These are phyloP conservation scores for Calliopsis andreniformis DNA, from an alignment of 1,140 invertebrate genomes.

Conservation along the genomic window DNA sequence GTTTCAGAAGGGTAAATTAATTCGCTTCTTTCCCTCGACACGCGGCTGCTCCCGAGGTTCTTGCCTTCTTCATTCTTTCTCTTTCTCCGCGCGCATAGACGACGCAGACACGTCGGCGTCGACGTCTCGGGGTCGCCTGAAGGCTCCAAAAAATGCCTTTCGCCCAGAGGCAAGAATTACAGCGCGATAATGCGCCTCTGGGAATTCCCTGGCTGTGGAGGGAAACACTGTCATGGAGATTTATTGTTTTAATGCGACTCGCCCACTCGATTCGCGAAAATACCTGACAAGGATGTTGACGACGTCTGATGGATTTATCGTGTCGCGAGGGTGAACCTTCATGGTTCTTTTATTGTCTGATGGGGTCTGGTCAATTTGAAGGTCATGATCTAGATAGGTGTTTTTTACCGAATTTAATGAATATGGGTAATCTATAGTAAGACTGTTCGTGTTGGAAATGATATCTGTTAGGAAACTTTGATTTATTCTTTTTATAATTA, in stretches of 20 bases:
- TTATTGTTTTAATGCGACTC: constrained; percentile 30
- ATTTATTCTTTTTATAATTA: too few species aligned
- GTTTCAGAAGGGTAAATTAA: constrained; percentile 64
- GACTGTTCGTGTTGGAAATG: too few species aligned
- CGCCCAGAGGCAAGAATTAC: neutral
- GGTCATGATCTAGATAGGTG: neutral
- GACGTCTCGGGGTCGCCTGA: constrained; percentile 14
- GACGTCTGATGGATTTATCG: constrained; percentile 5
- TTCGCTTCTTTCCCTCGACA: constrained; percentile 53
- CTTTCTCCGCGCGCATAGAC: neutral
- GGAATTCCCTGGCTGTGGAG: neutral
- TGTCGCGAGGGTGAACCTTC: too few species aligned
- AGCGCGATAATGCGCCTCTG: constrained; percentile 17
- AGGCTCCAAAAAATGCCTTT: constrained; percentile 7
- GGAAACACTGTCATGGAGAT: constrained; percentile 2
- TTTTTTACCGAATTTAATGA: neutral
- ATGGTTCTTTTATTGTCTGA: neutral
- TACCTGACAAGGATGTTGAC: constrained; percentile 12
- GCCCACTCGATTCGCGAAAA: neutral
- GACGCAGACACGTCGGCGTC: constrained; percentile 28
- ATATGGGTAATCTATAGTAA: too few species aligned
- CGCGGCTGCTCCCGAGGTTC: neutral
- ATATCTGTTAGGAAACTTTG: too few species aligned
- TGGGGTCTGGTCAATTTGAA: too few species aligned
- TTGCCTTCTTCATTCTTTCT: neutral